Evolutionary conservation across 2,797 vertebrate species (phyloP).

Genomic region (Rhinella marina): DNA sequence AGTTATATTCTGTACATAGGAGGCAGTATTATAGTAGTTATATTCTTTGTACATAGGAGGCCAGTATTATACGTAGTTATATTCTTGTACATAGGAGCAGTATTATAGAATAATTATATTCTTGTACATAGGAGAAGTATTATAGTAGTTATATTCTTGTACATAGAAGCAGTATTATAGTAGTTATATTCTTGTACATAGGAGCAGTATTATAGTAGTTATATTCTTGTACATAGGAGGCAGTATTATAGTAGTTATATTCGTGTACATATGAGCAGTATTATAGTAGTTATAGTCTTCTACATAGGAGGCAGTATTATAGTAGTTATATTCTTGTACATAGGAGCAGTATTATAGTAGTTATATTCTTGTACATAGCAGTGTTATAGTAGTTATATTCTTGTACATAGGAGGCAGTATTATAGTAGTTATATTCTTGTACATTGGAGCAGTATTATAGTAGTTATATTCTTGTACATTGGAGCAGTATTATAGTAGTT

Average conservation of each 20-base stretch:
- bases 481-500: too few relatives aligned
- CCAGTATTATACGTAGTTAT: background rate
- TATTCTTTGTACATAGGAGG: background rate
- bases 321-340: background rate
- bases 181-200: too few relatives aligned
- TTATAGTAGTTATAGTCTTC: background rate
- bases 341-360: background rate
- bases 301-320: background rate
- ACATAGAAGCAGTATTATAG: too few relatives aligned
- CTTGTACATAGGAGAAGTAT: background rate
- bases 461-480: background rate
- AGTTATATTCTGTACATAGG: too few relatives aligned
- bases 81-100: background rate
- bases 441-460: background rate
- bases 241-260: background rate
- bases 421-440: conserved; percentile 2
- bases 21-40: too few relatives aligned
- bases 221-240: background rate
- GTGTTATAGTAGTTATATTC: conserved; percentile 1
- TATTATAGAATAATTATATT: background rate
- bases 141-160: conserved; percentile 1
- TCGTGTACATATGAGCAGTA: background rate
- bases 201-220: background rate
- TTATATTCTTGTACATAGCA: background rate
- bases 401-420: background rate